Base-by-base conservation (phyloP, 2,888 invertebrate genomes). In the Athetis lepigone region DNA sequence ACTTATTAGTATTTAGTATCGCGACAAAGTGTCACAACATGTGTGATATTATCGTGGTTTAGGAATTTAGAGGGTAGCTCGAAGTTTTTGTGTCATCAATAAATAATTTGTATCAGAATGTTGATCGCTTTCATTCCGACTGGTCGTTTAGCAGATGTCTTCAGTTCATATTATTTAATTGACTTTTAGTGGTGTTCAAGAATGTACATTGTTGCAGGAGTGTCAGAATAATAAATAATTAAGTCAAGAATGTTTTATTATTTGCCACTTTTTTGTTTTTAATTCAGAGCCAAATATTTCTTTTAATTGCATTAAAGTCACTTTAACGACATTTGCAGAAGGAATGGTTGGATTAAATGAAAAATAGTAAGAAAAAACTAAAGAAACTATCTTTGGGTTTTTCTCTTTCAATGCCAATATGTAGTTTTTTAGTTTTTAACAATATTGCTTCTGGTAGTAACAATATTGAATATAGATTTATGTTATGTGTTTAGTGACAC, bases 51-150 rank as follows among this genome's bases (percentile, higher is more conserved):
- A 45, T 66, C 16, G 18, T 13, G 13, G 33, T 66, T 21, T 37
- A 33, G n/a, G 25, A 69, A 62, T 69, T 69, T 33, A 33, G 33
- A 42, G 42, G 25, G 52, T 49, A 5, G 25, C 19, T 19, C 0
- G 49, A 57, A 54, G 72, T 71, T 68, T 54, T 58, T 51, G 54
- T 54, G 23, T 36, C 23, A 42, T 40, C 19, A 51, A 70, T 23
- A 27, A 70, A 51, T 55, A 49, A 62, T 63, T 63, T 19, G 63
- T 29, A 49, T 63, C 23, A 47, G 64, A 70, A 67, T 67, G 54
- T 70, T 40, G 29, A 54, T 40, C 54, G 37, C 49, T 73, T 57
- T 62, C 50, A 39, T 36, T 29, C 39, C 1, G 13, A 46, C 23
- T 51, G 40, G 55, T 66, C 9, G 43, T 62, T 46, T 23, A 25